Evolutionary conservation across 1,140 invertebrate genomes (phyloP), one percentile per base, ranked within the genome.

Genomic region (Zaprionus camerounensis): DNA sequence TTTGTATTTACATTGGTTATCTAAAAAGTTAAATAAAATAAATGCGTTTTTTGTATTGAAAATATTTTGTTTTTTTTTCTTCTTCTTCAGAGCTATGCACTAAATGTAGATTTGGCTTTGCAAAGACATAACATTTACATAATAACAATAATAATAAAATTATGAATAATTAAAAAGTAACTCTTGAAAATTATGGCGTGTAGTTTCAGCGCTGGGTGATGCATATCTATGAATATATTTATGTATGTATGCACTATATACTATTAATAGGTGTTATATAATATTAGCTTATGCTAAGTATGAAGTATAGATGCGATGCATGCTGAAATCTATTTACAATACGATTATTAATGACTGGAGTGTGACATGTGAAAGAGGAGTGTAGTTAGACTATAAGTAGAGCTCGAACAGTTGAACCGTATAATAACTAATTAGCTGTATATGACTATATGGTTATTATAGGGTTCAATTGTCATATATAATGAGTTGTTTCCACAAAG

Each of bases 21-120:
- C 71, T 71, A 64, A 15, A 24, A 11, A 31, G 17, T 75, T 53
- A 71, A 81, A 74, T 79, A 71, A 88, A 81, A 90, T 84, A 90
- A 88, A 88, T 88, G 84, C 84, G 64, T 81, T 79, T 62, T 76
- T 76, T 77, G 69, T 69, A 90, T 90, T 67, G 59, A 80, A 84
- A 80, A 64, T 17, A 78, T 73, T 71, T 34, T 34, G 31, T 9
- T 17, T 46, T 17, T 20, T 7, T 44, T 44, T 7, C 24, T 41
- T 41, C 31, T 34, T 41, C 15, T 80, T 26, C 70, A 77, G 80
- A 81, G 72, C 70, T 79, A 66, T 68, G 68, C 58, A 67, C 78
- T 90, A 84, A 88, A 72, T 79, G 53, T 84, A 82, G 81, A 83
- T 88, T 88, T 88, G 85, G 84, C 84, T 83, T 87, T 71, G 83